phyloP scores from a whole-genome alignment of 2,113 vertebrate species.

The Vulpes ferrilata region DNA sequence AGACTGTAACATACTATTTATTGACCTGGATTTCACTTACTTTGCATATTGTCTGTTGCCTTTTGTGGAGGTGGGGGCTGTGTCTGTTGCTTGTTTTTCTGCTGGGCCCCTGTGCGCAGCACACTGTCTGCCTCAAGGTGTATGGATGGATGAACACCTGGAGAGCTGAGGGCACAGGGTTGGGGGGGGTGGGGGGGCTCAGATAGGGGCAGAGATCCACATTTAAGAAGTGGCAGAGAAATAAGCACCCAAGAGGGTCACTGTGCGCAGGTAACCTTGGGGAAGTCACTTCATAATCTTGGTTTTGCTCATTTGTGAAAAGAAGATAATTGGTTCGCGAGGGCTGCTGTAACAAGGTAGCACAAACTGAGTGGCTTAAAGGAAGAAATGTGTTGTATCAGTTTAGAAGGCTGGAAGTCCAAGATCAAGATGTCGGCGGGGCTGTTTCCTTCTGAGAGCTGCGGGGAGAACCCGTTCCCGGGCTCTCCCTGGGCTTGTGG shows the following conservation, averaged over 20 bases:
- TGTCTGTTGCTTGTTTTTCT: background rate
- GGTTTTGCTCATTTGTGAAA: background rate
- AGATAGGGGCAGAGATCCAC: accelerated
- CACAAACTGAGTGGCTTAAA: background rate
- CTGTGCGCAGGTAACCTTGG: background rate
- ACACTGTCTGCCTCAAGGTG: background rate
- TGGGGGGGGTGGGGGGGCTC: background rate
- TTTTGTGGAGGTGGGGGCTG: accelerated
- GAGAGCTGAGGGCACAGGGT: background rate
- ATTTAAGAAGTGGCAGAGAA: background rate
- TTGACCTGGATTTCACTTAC: background rate
- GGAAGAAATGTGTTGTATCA: background rate
- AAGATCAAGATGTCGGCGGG: too few relatives aligned
- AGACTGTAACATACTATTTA: accelerated
- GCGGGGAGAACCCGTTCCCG: background rate
- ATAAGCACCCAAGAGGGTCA: background rate
- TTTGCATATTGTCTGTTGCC: background rate
- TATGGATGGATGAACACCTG: accelerated
- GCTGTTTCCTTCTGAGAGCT: background rate
- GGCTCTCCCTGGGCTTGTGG: background rate
- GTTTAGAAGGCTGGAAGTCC: background rate
- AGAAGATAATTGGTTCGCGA: background rate
- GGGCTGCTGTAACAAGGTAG: background rate
- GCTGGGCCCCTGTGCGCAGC: background rate
- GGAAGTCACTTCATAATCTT: background rate